Conservation (phyloP, 1,140 invertebrate species). For the Diplogasteroides magnus region DNA sequence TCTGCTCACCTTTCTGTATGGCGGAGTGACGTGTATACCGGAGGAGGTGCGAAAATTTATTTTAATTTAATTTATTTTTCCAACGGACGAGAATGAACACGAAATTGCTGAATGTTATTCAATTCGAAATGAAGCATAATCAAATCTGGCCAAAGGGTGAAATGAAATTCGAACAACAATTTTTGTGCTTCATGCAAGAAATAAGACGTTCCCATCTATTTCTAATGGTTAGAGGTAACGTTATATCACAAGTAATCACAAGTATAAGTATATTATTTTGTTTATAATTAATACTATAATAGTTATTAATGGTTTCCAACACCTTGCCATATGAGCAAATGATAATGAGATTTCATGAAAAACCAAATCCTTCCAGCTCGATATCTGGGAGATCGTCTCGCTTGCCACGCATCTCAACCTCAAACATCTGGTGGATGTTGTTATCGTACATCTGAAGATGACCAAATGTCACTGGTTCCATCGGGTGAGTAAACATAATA, state of each 20-base stretch:
- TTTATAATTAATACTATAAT: too few species aligned
- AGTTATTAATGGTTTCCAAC: too few species aligned
- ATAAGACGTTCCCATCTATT: too few species aligned
- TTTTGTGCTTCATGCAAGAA: too few species aligned
- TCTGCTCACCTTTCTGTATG: constrained; percentile 46
- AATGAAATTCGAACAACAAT: not conserved
- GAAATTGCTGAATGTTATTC: too few species aligned
- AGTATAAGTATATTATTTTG: too few species aligned
- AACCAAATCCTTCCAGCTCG: constrained; percentile 30
- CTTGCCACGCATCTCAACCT: constrained; percentile 40
- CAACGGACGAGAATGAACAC: too few species aligned
- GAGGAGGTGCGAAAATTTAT: constrained; percentile 1
- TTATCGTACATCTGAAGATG: constrained; percentile 38
- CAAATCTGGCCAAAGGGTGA: not conserved
- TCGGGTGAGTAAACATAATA: constrained; percentile 23
- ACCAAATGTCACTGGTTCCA: constrained; percentile 49
- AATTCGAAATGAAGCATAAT: not conserved
- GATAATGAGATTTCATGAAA: not conserved
- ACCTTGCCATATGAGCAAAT: not conserved
- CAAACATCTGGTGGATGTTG: constrained; percentile 40
- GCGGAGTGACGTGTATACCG: constrained; percentile 43
- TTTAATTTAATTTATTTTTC: too few species aligned
- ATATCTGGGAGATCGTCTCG: constrained; percentile 46
- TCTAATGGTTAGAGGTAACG: too few species aligned
- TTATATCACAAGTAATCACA: too few species aligned